A percentile compares a stretch with the other conserved stretches of the same genome.
phyloP scores from a whole-genome alignment of 2,797 vertebrate species.

The Pangasius djambal region DNA sequence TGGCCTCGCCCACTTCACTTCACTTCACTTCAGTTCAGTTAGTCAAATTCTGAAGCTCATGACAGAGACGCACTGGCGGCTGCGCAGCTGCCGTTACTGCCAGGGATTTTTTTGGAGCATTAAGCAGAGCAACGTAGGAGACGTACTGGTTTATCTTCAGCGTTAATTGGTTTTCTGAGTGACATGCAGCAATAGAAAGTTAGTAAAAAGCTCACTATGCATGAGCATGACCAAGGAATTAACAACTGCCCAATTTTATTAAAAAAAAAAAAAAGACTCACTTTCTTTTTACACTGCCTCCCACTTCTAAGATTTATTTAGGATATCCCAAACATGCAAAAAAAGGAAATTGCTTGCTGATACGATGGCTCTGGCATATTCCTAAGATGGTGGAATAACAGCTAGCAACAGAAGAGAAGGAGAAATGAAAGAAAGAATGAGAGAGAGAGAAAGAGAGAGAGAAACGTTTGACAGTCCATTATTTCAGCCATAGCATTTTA shows the following conservation, averaged over 20 bases:
- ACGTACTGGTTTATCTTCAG: neutral
- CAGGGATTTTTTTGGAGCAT: neutral
- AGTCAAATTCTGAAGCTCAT: neutral
- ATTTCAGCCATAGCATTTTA: neutral
- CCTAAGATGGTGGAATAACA: neutral
- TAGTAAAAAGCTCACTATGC: neutral
- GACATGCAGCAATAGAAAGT: neutral
- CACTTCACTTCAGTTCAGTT: no score
- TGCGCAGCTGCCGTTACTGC: neutral
- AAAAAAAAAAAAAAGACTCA: neutral
- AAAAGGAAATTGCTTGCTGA: neutral
- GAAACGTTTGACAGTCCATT: neutral
- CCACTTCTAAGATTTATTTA: neutral
- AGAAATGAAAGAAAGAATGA: constrained; percentile 32
- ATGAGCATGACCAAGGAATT: neutral
- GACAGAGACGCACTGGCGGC: no score
- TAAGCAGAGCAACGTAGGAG: neutral
- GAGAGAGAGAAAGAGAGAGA: constrained; percentile 6
- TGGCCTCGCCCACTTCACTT: no score
- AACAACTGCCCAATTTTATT: neutral
- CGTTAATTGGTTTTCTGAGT: neutral
- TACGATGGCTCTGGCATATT: neutral
- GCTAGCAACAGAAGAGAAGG: neutral
- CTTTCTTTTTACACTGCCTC: neutral
- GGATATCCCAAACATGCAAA: neutral